A percentile compares a stretch with the other conserved stretches of the same genome.
phyloP scores from a whole-genome alignment of 2,888 invertebrate species.

The Platycheirus albimanus region DNA sequence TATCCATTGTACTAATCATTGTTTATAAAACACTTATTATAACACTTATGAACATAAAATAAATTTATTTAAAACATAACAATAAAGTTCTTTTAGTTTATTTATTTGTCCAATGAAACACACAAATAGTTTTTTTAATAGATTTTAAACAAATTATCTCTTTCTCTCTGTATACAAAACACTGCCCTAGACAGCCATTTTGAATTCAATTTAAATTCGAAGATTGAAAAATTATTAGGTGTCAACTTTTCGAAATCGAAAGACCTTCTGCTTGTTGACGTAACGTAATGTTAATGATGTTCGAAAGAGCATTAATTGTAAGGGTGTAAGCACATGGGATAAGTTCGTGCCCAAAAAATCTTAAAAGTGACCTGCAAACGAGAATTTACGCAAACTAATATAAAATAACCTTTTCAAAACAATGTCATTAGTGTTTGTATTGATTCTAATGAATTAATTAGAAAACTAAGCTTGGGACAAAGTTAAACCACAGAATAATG shows the following conservation, averaged over 20 bases:
- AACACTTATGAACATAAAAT: constrained; percentile 59
- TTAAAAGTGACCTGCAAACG: too few species aligned
- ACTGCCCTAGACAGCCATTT: constrained; percentile 74
- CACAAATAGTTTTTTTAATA: constrained; percentile 10
- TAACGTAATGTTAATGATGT: background rate
- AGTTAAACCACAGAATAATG: too few species aligned
- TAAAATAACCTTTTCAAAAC: too few species aligned
- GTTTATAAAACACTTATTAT: constrained; percentile 60
- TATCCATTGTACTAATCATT: constrained; percentile 82
- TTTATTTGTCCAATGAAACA: background rate
- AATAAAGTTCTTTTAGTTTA: background rate
- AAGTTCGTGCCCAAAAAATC: too few species aligned
- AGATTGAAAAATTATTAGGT: constrained; percentile 52
- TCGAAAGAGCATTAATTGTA: background rate
- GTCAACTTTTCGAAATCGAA: constrained; percentile 66
- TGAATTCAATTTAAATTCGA: constrained; percentile 52
- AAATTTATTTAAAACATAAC: constrained; percentile 51
- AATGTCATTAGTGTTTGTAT: too few species aligned
- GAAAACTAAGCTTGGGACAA: too few species aligned
- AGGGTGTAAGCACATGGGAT: constrained; percentile 14
- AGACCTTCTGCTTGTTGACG: constrained; percentile 3
- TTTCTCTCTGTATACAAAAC: constrained; percentile 71
- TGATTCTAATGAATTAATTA: too few species aligned
- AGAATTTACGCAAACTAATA: too few species aligned
- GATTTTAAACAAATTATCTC: constrained; percentile 33